Percentiles rank a stretch among this genome's conserved stretches.
phyloP scores from a whole-genome alignment of 2,888 invertebrate genomes.

The Eilema sororculum region DNA sequence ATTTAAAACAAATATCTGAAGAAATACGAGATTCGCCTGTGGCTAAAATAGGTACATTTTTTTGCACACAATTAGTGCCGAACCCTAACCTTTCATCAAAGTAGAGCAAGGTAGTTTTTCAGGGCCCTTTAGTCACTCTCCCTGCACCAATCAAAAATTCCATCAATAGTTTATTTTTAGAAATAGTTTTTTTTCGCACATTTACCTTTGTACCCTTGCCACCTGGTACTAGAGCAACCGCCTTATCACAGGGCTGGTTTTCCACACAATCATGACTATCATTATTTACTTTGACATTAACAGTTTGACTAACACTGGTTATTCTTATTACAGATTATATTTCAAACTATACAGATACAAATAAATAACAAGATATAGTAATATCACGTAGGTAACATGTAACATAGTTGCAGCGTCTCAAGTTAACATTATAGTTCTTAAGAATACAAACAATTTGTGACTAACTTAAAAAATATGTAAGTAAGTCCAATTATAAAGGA shows the following conservation, averaged over 20 bases:
- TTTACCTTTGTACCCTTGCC: neutral
- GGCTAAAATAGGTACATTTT: neutral
- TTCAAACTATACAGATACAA: slow-evolving; percentile 35
- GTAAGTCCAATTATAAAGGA: neutral
- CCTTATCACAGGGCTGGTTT: neutral
- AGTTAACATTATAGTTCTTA: slow-evolving; percentile 1
- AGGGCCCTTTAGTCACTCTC: neutral
- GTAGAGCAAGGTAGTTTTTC: neutral
- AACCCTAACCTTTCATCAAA: neutral
- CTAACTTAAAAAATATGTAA: slow-evolving; percentile 1
- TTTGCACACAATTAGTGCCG: neutral
- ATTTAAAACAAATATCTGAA: slow-evolving; percentile 12
- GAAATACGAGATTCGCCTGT: slow-evolving; percentile 10
- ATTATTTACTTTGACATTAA: neutral
- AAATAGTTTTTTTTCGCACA: neutral
- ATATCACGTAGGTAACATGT: slow-evolving; percentile 31
- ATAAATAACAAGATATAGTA: slow-evolving; percentile 52
- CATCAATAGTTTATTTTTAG: neutral
- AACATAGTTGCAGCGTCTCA: slow-evolving; percentile 17
- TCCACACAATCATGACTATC: neutral
- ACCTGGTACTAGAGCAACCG: neutral
- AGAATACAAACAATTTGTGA: slow-evolving; percentile 8
- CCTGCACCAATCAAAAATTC: neutral
- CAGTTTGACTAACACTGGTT: neutral
- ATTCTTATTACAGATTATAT: neutral